Evolutionary conservation across 2,113 vertebrate genomes (phyloP), one percentile per base, ranked within the genome.

Genomic region (Elgaria multicarinata): DNA sequence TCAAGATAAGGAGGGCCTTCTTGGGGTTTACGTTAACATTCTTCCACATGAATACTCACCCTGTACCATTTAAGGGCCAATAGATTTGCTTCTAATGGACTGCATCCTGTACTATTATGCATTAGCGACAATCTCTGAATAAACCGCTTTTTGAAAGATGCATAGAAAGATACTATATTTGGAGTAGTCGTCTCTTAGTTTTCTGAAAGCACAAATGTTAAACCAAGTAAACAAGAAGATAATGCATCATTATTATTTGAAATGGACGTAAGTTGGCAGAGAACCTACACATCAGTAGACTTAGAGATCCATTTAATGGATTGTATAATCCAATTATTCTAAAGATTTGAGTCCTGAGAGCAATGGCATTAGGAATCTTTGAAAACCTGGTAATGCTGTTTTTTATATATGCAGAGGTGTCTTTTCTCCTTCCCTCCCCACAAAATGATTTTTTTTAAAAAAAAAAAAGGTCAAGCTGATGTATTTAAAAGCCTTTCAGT

Each of bases 141-240:
- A 87, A 77, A 8, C 74, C 3, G 4, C 55, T 87, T 86, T 86
- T 66, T 5, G 46, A 64, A 87, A 64, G 14, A 87, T 24, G 28
- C 39, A n/a, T 33, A 46, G 28, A 33, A 77, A 33, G 53, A 62
- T 58, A 26, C 53, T 86, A 62, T 46, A 87, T 46, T 87, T 87
- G 72, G 39, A 87, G 74, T 46, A 66, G 74, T 44, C 44, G 6
- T 69, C 16, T 84, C 50, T 53, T 4, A 16, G 78, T 87, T 90
- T 62, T 42, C 87, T 81, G 83, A 58, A 42, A 1, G 44, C 22
- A 74, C 88, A 66, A 58, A 81, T 64, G 69, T 92, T 89, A 83
- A 81, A 85, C 81, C 79, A 78, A 42, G 87, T 62, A 94, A 91
- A 55, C 86, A 85, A 72, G 91, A 91, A 88, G 28, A 26, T 79